Percentiles rank a stretch among this genome's conserved stretches.
phyloP scores from a whole-genome alignment of 2,113 vertebrate species.

The Xenopus laevis region DNA sequence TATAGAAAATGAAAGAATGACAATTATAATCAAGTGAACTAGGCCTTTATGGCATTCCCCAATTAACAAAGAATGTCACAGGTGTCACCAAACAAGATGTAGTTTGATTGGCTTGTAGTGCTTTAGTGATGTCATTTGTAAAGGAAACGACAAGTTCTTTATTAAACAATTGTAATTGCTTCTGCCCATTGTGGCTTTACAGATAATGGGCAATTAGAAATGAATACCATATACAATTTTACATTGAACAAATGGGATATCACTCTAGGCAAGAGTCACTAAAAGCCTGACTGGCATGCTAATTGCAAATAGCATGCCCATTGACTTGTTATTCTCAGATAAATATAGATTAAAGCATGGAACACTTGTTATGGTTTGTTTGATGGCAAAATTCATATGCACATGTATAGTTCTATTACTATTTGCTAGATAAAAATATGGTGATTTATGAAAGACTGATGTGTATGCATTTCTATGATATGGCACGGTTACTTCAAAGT shows the following conservation, averaged over 20 bases:
- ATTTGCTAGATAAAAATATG: too few species aligned
- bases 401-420: too few species aligned
- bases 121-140: conserved; percentile 31
- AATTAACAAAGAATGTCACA: conserved; percentile 36
- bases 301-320: background rate
- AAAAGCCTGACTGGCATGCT: background rate
- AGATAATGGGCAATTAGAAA: conserved; percentile 26
- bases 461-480: too few species aligned
- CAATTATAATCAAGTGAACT: conserved; percentile 34
- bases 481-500: too few species aligned
- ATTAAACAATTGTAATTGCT: conserved; percentile 19
- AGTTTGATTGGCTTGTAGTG: conserved; percentile 13
- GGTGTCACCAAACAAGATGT: conserved; percentile 18
- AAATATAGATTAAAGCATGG: too few species aligned
- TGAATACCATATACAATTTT: background rate
- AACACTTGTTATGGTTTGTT: too few species aligned
- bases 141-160: conserved; percentile 5
- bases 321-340: too few species aligned
- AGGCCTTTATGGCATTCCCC: conserved; percentile 15
- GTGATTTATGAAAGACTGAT: too few species aligned
- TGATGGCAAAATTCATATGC: too few species aligned
- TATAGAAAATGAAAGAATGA: conserved; percentile 38
- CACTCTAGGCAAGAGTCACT: background rate
- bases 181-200: background rate
- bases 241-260: conserved; percentile 12